Percentiles rank a stretch among this genome's conserved stretches.
Conservation (phyloP, 2,797 vertebrate genomes). For the Oreochromis mossambicus region DNA sequence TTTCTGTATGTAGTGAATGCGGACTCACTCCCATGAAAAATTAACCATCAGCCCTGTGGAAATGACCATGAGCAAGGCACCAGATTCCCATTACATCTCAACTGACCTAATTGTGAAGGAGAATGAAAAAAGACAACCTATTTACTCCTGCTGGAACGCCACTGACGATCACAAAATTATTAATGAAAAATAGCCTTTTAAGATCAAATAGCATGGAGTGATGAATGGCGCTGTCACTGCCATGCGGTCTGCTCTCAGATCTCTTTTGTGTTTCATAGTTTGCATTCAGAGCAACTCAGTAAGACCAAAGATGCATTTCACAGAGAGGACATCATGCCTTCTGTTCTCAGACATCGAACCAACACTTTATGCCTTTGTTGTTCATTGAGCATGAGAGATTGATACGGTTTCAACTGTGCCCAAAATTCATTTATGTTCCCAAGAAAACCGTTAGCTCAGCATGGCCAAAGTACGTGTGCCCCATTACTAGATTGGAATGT, state of each 20-base stretch:
- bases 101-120: slow-evolving; percentile 12
- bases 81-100: neutral
- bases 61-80: slow-evolving; percentile 26
- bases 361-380: slow-evolving; percentile 15
- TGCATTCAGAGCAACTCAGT: slow-evolving; percentile 36
- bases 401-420: slow-evolving; percentile 37
- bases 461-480: slow-evolving; percentile 17
- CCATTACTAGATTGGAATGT: slow-evolving; percentile 60
- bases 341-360: slow-evolving; percentile 26
- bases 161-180: slow-evolving; percentile 35
- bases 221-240: slow-evolving; percentile 53
- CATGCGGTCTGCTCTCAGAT: slow-evolving; percentile 22
- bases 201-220: slow-evolving; percentile 52
- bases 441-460: slow-evolving; percentile 59
- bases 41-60: neutral
- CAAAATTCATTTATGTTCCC: slow-evolving; percentile 50
- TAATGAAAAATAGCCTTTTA: slow-evolving; percentile 55
- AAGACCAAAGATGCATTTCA: slow-evolving; percentile 9
- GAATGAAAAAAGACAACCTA: slow-evolving; percentile 1
- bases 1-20: slow-evolving; percentile 9
- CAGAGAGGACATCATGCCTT: neutral
- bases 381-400: slow-evolving; percentile 31
- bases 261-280: slow-evolving; percentile 6
- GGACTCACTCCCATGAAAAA: slow-evolving; percentile 19
- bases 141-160: neutral